Conservation (phyloP, 2,888 invertebrate species). For the Plutella xylostella region DNA sequence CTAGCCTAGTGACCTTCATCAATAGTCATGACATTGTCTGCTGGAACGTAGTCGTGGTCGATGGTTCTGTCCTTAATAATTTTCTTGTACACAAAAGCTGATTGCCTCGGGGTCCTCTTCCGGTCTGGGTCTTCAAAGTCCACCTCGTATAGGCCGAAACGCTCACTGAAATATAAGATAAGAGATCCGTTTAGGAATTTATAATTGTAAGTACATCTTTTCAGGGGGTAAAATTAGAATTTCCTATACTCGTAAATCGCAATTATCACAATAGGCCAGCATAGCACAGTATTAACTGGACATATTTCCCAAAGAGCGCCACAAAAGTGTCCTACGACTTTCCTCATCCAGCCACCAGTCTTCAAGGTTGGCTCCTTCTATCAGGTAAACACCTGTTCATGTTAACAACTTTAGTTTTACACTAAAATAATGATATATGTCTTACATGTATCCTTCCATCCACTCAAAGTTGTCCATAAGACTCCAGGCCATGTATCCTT, state of each 20-base stretch:
- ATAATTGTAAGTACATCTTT: no score
- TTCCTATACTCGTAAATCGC: no score
- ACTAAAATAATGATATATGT: conserved; percentile 13
- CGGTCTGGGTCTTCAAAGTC: conserved; percentile 71
- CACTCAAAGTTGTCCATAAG: conserved; percentile 77
- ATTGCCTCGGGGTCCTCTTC: conserved; percentile 72
- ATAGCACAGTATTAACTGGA: not conserved
- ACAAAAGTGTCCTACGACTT: not conserved
- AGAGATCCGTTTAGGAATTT: no score
- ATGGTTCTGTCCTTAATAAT: conserved; percentile 47
- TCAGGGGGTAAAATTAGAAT: no score
- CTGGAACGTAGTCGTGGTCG: conserved; percentile 28
- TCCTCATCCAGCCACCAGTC: not conserved
- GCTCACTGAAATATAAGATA: conserved; percentile 58
- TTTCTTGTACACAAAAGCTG: conserved; percentile 62
- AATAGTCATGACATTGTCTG: conserved; percentile 21
- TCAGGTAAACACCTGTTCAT: no score
- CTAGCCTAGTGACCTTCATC: conserved; percentile 27
- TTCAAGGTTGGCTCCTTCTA: not conserved
- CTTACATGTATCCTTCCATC: conserved; percentile 67
- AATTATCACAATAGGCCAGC: not conserved
- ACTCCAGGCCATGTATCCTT: conserved; percentile 72
- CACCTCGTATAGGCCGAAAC: conserved; percentile 75
- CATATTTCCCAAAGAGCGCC: not conserved
- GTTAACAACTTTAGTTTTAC: not conserved